Evolutionary conservation across 2,888 invertebrate genomes (phyloP), one percentile per base, ranked within the genome.

Genomic region (Eupelmus urozonus): DNA sequence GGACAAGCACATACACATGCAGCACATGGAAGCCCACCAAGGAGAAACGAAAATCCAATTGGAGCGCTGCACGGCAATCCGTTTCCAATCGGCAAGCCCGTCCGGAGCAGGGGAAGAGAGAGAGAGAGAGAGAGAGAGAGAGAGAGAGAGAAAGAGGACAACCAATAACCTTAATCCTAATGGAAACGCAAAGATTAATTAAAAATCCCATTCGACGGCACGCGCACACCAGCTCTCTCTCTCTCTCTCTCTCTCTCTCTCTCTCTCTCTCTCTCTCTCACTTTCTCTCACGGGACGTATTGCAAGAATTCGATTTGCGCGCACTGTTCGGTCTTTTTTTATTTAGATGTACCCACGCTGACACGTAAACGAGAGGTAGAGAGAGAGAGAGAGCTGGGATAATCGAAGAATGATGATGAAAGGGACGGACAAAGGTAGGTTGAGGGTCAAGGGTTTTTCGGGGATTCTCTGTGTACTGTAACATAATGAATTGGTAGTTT

Each of bases 111-210:
- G n/a, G n/a, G n/a, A n/a, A n/a, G n/a, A n/a, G n/a, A n/a, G n/a
- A n/a, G n/a, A n/a, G n/a, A n/a, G n/a, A n/a, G n/a, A n/a, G n/a
- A n/a, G n/a, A n/a, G n/a, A n/a, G n/a, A n/a, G n/a, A n/a, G n/a
- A n/a, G n/a, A n/a, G n/a, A n/a, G n/a, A n/a, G n/a, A n/a, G n/a
- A n/a, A n/a, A n/a, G n/a, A 82, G 78, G 79, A 81, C 82, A 82
- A 85, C 69, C 84, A 84, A 85, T 86, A 85, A 83, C 82, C 83
- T 82, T 85, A 85, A 87, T 85, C 85, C 84, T 84, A 86, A 86
- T 86, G 85, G 84, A 85, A 85, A 84, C 83, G 86, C 85, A 86
- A 86, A 87, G 85, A 87, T 87, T 87, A 86, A 87, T 87, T 87
- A 86, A 87, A 85, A 84, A 83, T 84, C 82, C 82, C 82, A 87